Evolutionary conservation across 1,140 invertebrate species (phyloP), one percentile per base, ranked within the genome.

Genomic region (Tachypleus tridentatus): DNA sequence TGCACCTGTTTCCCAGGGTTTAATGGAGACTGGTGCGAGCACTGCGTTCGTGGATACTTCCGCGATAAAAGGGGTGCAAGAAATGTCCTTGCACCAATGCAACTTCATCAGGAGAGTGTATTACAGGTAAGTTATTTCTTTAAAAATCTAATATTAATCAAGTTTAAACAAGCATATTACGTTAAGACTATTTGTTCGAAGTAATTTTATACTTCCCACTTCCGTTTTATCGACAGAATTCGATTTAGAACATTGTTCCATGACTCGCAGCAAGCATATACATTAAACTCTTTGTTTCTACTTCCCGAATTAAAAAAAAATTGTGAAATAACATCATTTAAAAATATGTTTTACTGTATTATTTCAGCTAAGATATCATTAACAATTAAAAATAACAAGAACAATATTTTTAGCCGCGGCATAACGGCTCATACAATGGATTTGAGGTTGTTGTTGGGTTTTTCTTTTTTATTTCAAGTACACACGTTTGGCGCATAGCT

Each of bases 91-190:
- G 69, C 51, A 62, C 67, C 50, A 70, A 69, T 49, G 54, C 64
- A 29, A 70, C 69, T 29, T 70, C 69, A 29, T 69, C 61, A 9
- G 69, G 68, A 4, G 64, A 68, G n/a, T 70, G 69, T 58, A 66
- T 66, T 6, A 61, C 66, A 50, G 68, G 67, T 68, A 50, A 64
- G 57, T 65, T 10, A 4, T 11, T n/a, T n/a, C 9, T 4, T 49
- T 10, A 9, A 50, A 8, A 64, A 48, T 53, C 8, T 57, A 4
- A 51, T 5, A 5, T 47, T 61, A 52, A 5, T 47, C n/a, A 7
- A 7, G 11, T 47, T 9, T 6, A 61, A 8, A 11, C 8, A n/a
- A 51, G 29, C 60, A 29, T 29, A 47, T 49, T 4, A n/a, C 50
- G 10, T 3, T 10, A 62, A 9, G 59, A 29, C 4, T 64, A 48